Percentiles rank a stretch among this genome's conserved stretches.
These are phyloP conservation scores for Glyphotaelius pellucidus DNA, from an alignment of 2,888 invertebrate genomes.

Conservation along the genomic window DNA sequence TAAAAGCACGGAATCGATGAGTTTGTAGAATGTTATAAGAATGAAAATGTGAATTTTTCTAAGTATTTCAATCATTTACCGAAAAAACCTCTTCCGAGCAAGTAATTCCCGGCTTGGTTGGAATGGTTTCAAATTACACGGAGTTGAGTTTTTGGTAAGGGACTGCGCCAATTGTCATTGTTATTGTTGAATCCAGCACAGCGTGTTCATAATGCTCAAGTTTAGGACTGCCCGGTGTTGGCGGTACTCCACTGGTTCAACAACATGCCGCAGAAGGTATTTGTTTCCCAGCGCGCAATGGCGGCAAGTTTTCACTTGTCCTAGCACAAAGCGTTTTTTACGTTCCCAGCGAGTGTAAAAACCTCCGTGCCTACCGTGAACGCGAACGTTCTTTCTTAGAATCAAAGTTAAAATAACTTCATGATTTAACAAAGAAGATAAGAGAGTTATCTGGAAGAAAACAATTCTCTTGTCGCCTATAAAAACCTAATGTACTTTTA, in stretches of 20 bases:
- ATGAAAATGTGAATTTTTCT: not conserved
- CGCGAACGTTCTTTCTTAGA: conserved; percentile 1
- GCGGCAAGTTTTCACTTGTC: conserved; percentile 17
- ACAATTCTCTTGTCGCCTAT: conserved; percentile 28
- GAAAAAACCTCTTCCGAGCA: not conserved
- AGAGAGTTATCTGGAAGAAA: conserved; percentile 29
- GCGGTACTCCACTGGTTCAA: not conserved
- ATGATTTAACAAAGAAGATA: conserved; percentile 11
- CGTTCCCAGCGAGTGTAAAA: conserved; percentile 1
- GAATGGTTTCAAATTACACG: conserved; percentile 29
- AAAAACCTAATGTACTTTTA: conserved; percentile 35
- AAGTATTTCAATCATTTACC: not conserved
- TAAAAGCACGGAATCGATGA: not conserved
- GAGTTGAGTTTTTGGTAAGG: conserved; percentile 24
- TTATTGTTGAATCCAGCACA: conserved; percentile 39
- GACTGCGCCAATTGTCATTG: conserved; percentile 20
- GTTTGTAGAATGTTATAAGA: not conserved
- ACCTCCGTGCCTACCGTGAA: not conserved
- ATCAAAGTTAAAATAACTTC: conserved; percentile 19
- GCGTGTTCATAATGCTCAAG: conserved; percentile 30
- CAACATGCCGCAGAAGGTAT: conserved; percentile 2
- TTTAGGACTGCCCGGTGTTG: not conserved
- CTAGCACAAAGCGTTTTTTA: conserved; percentile 11
- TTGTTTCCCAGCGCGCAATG: not conserved
- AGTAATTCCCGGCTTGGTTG: not conserved